Conservation (phyloP, 2,888 invertebrate species). For the Oeneis ivallda region DNA sequence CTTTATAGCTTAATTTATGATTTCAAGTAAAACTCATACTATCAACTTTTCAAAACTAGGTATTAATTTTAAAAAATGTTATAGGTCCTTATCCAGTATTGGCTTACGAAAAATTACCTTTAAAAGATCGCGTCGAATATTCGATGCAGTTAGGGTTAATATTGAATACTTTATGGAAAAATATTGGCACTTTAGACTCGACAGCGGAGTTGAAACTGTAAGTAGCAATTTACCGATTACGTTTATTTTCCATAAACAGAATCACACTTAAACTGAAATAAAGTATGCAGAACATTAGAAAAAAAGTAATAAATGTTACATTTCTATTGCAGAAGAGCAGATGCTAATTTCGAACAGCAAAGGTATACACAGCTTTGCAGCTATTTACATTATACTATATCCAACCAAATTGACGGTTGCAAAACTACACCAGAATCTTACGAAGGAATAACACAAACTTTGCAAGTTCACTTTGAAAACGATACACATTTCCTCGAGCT, state of each 20-base stretch:
- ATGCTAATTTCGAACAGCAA: slow-evolving; percentile 59
- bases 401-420: slow-evolving; percentile 31
- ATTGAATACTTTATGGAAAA: slow-evolving; percentile 83
- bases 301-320: not conserved
- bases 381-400: slow-evolving; percentile 49
- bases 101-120: slow-evolving; percentile 69
- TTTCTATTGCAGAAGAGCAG: slow-evolving; percentile 55
- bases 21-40: too few species aligned
- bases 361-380: slow-evolving; percentile 60
- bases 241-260: too few species aligned
- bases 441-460: slow-evolving; percentile 23
- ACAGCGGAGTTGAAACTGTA: slow-evolving; percentile 69
- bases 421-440: slow-evolving; percentile 26
- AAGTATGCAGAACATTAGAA: too few species aligned
- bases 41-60: not conserved
- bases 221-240: slow-evolving; percentile 45
- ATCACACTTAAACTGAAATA: too few species aligned
- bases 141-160: slow-evolving; percentile 73
- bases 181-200: slow-evolving; percentile 77
- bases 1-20: not conserved
- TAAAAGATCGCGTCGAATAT: slow-evolving; percentile 76
- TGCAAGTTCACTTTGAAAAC: slow-evolving; percentile 48
- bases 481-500: slow-evolving; percentile 45
- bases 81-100: slow-evolving; percentile 56
- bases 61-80: slow-evolving; percentile 32